phyloP scores from a whole-genome alignment of 2,888 invertebrate genomes.

The Salpingus planirostris region DNA sequence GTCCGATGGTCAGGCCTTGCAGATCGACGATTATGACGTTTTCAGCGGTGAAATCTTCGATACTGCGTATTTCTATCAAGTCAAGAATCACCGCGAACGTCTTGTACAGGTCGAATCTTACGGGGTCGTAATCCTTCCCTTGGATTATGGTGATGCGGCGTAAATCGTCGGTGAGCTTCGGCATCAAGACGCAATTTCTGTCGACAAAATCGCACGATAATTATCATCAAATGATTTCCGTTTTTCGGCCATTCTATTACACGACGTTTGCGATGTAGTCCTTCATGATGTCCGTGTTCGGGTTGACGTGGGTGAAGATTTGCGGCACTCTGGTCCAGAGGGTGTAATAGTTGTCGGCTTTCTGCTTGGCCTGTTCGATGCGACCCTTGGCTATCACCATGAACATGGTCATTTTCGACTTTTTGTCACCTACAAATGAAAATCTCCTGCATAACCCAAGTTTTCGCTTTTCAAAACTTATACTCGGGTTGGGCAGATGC shows the following conservation, averaged over 20 bases:
- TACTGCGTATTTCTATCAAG: slow-evolving; percentile 41
- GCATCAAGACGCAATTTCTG: slow-evolving; percentile 42
- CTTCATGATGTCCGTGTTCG: neutral
- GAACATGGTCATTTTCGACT: too few relatives aligned
- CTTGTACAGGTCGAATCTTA: slow-evolving; percentile 33
- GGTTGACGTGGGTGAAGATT: neutral
- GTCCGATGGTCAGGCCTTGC: neutral
- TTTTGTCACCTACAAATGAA: too few relatives aligned
- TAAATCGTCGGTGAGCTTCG: slow-evolving; percentile 41
- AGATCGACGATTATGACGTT: neutral
- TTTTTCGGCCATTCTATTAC: neutral
- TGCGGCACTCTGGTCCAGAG: neutral
- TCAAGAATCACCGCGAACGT: slow-evolving; percentile 41
- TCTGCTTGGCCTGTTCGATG: slow-evolving; percentile 2
- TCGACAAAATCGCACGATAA: too few relatives aligned
- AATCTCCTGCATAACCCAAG: too few relatives aligned
- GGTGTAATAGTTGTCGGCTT: neutral
- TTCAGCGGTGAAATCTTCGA: neutral
- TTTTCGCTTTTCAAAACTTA: too few relatives aligned
- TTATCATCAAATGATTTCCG: too few relatives aligned
- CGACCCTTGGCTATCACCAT: too few relatives aligned
- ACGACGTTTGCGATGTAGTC: neutral
- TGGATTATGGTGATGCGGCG: slow-evolving; percentile 43
- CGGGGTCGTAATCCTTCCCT: slow-evolving; percentile 20
- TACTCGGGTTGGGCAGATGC: too few relatives aligned